These are phyloP conservation scores for Anodontia alba DNA, from an alignment of 2,888 invertebrate genomes.

Conservation along the genomic window DNA sequence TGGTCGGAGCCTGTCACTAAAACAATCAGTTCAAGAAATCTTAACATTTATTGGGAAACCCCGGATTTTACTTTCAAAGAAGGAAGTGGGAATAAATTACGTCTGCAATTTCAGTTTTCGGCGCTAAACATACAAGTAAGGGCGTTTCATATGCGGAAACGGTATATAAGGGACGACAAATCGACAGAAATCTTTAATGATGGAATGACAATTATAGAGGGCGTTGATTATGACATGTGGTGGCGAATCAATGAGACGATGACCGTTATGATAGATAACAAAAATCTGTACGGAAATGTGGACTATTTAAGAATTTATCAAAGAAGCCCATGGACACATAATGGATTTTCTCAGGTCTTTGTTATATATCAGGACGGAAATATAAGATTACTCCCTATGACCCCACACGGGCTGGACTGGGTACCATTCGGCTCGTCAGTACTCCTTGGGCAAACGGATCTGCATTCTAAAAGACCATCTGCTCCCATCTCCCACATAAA, in stretches of 20 bases:
- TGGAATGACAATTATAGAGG: slow-evolving; percentile 60
- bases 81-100: slow-evolving; percentile 53
- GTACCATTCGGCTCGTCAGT: slow-evolving; percentile 75
- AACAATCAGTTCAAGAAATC: slow-evolving; percentile 28
- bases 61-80: slow-evolving; percentile 68
- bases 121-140: slow-evolving; percentile 12
- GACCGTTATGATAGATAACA: slow-evolving; percentile 55
- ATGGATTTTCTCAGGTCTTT: slow-evolving; percentile 67
- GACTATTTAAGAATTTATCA: slow-evolving; percentile 65
- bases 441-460: slow-evolving; percentile 67
- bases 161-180: slow-evolving; percentile 52
- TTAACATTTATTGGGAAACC: slow-evolving; percentile 39
- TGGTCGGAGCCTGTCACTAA: slow-evolving; percentile 32
- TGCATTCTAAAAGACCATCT: slow-evolving; percentile 48
- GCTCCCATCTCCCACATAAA: slow-evolving; percentile 64
- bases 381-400: slow-evolving; percentile 63
- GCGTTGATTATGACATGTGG: slow-evolving; percentile 69
- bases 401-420: slow-evolving; percentile 73
- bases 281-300: slow-evolving; percentile 36
- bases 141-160: slow-evolving; percentile 57
- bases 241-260: slow-evolving; percentile 69
- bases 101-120: slow-evolving; percentile 45
- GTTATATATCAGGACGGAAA: slow-evolving; percentile 75
- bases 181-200: slow-evolving; percentile 53
- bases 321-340: slow-evolving; percentile 61